Conservation (phyloP, 2,888 invertebrate species). For the Blera fallax region DNA sequence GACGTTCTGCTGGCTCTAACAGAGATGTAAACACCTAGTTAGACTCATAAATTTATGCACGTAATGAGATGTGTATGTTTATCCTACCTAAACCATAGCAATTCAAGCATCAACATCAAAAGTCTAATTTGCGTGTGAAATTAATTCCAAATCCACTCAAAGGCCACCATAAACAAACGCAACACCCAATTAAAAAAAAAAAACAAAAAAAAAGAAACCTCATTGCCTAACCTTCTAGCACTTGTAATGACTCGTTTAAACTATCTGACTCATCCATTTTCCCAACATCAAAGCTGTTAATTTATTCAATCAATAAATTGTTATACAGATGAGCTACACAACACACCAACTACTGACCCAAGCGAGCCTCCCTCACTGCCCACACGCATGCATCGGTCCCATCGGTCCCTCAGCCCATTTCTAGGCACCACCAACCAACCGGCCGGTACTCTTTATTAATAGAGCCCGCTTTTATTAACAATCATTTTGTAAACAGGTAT, state of each 20-base stretch:
- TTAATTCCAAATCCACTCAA: neutral
- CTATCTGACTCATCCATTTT: constrained; percentile 47
- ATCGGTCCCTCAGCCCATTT: neutral
- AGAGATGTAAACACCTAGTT: no score
- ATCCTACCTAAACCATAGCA: no score
- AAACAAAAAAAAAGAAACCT: neutral
- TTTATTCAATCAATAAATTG: constrained; percentile 61
- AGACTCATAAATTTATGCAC: no score
- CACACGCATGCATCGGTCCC: constrained; percentile 9
- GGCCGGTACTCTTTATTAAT: constrained; percentile 19
- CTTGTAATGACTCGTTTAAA: neutral
- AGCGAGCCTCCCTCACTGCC: constrained; percentile 22
- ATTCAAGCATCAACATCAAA: neutral
- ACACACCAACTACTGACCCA: neutral
- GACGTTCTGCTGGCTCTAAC: no score
- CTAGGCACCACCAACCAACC: neutral
- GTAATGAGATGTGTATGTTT: no score
- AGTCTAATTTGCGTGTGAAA: neutral
- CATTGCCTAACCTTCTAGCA: neutral
- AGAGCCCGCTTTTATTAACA: constrained; percentile 17
- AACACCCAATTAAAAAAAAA: neutral
- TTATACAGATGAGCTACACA: constrained; percentile 17
- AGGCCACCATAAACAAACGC: neutral
- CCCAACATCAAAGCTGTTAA: constrained; percentile 26
- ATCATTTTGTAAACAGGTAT: constrained; percentile 27